Conservation (phyloP, 2,113 vertebrate genomes). For the Ailurus styani region DNA sequence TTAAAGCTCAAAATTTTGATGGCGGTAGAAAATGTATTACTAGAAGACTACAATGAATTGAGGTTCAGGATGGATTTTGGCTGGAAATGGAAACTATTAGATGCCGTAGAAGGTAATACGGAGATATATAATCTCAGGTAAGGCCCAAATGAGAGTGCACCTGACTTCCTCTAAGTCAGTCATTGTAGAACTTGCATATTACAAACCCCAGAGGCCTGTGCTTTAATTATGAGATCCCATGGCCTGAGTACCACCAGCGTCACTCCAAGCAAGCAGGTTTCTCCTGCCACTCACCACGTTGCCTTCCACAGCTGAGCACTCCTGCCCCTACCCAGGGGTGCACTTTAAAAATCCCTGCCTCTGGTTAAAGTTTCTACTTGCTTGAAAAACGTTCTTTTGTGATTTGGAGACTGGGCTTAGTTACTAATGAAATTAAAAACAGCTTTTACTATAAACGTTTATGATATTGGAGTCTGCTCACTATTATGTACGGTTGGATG, state of each 20-base stretch:
- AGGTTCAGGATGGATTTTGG: background rate
- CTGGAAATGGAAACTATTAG: background rate
- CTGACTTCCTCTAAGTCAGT: background rate
- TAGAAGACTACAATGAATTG: background rate
- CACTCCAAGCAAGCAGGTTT: constrained; percentile 68
- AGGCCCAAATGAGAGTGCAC: background rate
- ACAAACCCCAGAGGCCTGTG: constrained; percentile 26
- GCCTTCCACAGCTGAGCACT: constrained; percentile 66
- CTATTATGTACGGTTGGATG: background rate
- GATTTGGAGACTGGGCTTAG: constrained; percentile 49
- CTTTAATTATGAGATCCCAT: background rate
- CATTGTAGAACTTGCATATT: constrained; percentile 43
- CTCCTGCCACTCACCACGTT: constrained; percentile 42
- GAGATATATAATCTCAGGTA: background rate
- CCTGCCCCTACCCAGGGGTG: background rate
- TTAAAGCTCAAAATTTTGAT: constrained; percentile 1
- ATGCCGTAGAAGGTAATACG: background rate
- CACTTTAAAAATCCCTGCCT: constrained; percentile 61
- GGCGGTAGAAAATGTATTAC: background rate
- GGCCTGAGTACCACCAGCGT: background rate
- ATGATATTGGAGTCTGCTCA: constrained; percentile 14
- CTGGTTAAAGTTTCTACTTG: constrained; percentile 59
- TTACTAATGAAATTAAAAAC: constrained; percentile 72
- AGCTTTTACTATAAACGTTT: constrained; percentile 57
- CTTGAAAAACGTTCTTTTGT: constrained; percentile 56